Evolutionary conservation across 53 echinoderm and acorn worm species (phyloP).

Genomic region (Holothuria scabra): DNA sequence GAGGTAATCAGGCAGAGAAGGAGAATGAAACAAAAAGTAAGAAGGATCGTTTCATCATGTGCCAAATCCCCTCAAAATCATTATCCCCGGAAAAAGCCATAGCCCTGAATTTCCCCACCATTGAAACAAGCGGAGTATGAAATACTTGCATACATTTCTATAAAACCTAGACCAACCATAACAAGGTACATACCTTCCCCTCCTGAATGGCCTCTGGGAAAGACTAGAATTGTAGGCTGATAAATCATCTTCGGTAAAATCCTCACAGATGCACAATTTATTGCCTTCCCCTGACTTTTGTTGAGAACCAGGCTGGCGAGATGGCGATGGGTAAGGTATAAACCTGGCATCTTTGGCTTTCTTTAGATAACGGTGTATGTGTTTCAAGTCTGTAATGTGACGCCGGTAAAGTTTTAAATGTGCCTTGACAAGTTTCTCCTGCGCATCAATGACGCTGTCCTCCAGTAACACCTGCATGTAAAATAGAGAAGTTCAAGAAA

Average conservation of each 20-base stretch:
- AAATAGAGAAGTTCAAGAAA: background rate
- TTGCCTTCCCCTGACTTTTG: too few species aligned
- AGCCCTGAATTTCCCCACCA: too few species aligned
- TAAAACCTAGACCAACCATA: too few species aligned
- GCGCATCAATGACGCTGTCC: constrained; percentile 17
- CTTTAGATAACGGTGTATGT: constrained; percentile 25
- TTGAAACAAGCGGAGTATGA: too few species aligned
- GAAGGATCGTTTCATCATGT: too few species aligned
- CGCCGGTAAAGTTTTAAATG: constrained; percentile 19
- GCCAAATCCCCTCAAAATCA: too few species aligned
- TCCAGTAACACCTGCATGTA: constrained; percentile 13
- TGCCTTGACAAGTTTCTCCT: constrained; percentile 45
- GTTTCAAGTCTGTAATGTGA: constrained; percentile 34
- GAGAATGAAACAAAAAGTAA: too few species aligned
- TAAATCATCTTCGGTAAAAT: background rate
- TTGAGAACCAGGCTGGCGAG: background rate
- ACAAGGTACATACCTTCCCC: background rate
- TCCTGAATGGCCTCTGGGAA: background rate
- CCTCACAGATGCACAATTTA: constrained; percentile 12
- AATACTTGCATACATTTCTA: too few species aligned
- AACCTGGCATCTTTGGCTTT: background rate
- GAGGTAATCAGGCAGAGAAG: too few species aligned
- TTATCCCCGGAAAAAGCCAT: too few species aligned
- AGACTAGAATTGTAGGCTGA: too few species aligned
- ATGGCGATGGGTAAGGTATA: constrained; percentile 10